These are phyloP conservation scores for Cottus gobio DNA, from an alignment of 2,113 vertebrate genomes.

Conservation along the genomic window DNA sequence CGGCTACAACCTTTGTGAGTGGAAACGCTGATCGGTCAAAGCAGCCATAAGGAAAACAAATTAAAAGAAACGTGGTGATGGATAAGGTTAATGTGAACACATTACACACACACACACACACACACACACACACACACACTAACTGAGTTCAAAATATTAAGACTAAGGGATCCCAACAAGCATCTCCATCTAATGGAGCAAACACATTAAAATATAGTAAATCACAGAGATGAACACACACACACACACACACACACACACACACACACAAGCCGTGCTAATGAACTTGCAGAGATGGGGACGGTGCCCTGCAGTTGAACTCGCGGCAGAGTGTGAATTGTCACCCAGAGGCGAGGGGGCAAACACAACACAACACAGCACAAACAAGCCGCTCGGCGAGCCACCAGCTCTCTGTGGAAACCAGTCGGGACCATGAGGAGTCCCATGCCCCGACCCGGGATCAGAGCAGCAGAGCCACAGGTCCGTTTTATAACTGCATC, in stretches of 20 bases:
- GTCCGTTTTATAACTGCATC: not conserved
- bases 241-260: conserved; percentile 23
- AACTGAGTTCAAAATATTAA: not conserved
- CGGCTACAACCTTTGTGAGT: not conserved
- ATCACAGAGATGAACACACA: conserved; percentile 26
- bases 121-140: not conserved
- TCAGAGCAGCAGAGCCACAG: not conserved
- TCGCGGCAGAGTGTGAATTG: conserved; percentile 78
- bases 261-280: conserved; percentile 59
- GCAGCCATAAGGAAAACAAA: conserved; percentile 11
- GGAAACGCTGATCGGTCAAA: conserved; percentile 26
- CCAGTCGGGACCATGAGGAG: conserved; percentile 39
- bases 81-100: not conserved
- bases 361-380: conserved; percentile 79
- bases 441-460: conserved; percentile 8
- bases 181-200: conserved; percentile 10
- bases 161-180: not conserved
- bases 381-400: conserved; percentile 63
- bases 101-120: not conserved
- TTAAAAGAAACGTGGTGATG: not conserved
- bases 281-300: conserved; percentile 78
- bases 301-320: conserved; percentile 80
- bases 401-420: conserved; percentile 21
- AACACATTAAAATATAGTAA: not conserved
- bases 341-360: conserved; percentile 77